Conservation (phyloP, 2,113 vertebrate genomes). For the Aphyosemion australe region DNA sequence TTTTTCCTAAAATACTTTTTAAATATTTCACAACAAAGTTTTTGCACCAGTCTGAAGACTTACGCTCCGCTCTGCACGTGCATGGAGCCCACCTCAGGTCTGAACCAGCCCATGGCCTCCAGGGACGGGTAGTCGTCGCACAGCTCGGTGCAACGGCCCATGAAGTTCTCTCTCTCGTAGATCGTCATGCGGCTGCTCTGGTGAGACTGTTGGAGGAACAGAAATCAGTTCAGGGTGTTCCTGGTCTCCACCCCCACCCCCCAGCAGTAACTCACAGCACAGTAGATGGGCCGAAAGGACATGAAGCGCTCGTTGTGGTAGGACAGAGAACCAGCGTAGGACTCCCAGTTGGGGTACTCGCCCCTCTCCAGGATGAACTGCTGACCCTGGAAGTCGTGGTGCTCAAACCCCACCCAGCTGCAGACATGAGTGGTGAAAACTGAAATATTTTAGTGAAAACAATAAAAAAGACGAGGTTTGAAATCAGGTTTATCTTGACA, state of each 20-base stretch:
- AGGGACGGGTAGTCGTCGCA: slow-evolving; percentile 83
- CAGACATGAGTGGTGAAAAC: neutral
- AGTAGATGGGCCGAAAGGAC: slow-evolving; percentile 78
- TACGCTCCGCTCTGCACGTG: slow-evolving; percentile 83
- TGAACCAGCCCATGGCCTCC: slow-evolving; percentile 83
- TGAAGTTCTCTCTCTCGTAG: slow-evolving; percentile 83
- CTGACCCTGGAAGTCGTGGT: slow-evolving; percentile 90
- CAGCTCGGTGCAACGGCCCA: slow-evolving; percentile 78
- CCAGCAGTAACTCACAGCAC: slow-evolving; percentile 68
- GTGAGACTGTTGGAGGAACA: slow-evolving; percentile 70
- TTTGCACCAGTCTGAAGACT: slow-evolving; percentile 46
- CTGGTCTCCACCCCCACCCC: neutral
- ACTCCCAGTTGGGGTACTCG: slow-evolving; percentile 88
- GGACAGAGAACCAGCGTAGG: slow-evolving; percentile 81
- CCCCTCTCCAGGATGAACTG: slow-evolving; percentile 91
- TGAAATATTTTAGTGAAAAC: neutral
- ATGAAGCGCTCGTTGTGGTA: slow-evolving; percentile 79
- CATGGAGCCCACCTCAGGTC: slow-evolving; percentile 82
- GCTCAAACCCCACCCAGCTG: slow-evolving; percentile 89
- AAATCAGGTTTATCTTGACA: neutral
- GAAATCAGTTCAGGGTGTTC: neutral
- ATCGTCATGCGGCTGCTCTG: slow-evolving; percentile 82
- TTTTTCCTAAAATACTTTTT: too few relatives aligned
- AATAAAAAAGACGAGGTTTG: neutral
- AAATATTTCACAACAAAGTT: too few relatives aligned